Base-by-base conservation (phyloP, 2,888 invertebrate species). In the Dioctria rufipes region DNA sequence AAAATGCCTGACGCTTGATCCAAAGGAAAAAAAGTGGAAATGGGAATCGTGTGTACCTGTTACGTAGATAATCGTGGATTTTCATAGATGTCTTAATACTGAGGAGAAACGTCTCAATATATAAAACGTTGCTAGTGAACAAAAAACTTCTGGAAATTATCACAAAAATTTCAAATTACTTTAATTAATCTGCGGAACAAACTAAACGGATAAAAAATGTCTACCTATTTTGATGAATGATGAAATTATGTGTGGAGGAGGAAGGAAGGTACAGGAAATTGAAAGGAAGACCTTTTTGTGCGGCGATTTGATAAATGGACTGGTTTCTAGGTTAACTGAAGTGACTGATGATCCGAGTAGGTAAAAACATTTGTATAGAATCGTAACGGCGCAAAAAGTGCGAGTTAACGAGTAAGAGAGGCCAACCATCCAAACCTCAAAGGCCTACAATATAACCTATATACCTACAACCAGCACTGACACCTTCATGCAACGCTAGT, bases 131-230 rank as follows among this genome's bases (percentile, higher is more conserved):
- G 82, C 84, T 85, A 86, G 86, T 85, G 83, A 85, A 83, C 84
- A 85, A 85, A 85, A 85, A 84, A 85, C 84, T 83, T 84, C 84
- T 85, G 85, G 83, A 85, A 86, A 86, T 87, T 86, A 87, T 85
- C 86, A 86, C 85, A 83, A 86, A 25, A 86, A 85, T 85, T 85
- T 85, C 84, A 84, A 87, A 87, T 86, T 86, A 84, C 85, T 84
- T 85, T 85, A 86, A 87, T 87, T 86, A 87, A 87, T 87, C 86
- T 85, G 85, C 65, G 49, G 78, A 42, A 40, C 25, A 43, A 75
- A 75, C 75, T 61, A 60, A 40, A 40, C 11, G 42, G 63, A 40
- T 66, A 78, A 78, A 66, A 78, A 78, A 78, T 54, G 66, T 51
- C 75, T 75, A 60, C 75, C 75, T 61, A 75, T 65, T 66, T 78